Conservation (phyloP, 2,113 vertebrate species). For the Macrotus californicus region DNA sequence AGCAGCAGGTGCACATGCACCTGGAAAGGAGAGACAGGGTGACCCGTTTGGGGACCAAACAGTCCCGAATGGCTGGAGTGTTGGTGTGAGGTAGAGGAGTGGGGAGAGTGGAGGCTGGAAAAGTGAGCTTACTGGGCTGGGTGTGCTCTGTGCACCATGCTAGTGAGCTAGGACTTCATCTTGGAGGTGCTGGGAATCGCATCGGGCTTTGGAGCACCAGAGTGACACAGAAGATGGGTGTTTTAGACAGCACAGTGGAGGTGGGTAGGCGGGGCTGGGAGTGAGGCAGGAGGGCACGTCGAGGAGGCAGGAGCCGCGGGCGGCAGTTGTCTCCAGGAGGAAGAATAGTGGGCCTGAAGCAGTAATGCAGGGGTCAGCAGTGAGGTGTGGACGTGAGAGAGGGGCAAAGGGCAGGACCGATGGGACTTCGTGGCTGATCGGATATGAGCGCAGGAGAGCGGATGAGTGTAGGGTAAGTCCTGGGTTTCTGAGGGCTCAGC, state of each 20-base stretch:
- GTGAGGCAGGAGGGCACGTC: not conserved
- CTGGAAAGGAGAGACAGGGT: not conserved
- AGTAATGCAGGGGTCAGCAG: fast-evolving
- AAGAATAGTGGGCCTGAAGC: not conserved
- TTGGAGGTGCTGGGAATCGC: not conserved
- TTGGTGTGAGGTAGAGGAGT: not conserved
- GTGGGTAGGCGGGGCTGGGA: not conserved
- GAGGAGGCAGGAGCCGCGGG: not conserved
- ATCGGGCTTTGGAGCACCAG: not conserved
- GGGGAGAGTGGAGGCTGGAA: not conserved
- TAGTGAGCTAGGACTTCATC: not conserved
- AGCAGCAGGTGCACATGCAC: not conserved
- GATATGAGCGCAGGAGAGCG: not conserved
- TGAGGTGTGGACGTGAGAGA: not conserved
- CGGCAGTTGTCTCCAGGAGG: not conserved
- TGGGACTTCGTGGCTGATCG: not conserved
- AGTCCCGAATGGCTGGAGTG: not conserved
- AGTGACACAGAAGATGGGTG: not conserved
- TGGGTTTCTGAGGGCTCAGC: not conserved
- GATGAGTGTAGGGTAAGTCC: not conserved
- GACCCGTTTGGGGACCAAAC: not conserved
- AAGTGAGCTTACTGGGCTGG: not conserved
- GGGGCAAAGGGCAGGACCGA: not conserved
- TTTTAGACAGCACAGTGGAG: not conserved
- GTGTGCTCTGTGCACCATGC: not conserved